Percentiles rank a stretch among this genome's conserved stretches.
Evolutionary conservation across 1,140 invertebrate genomes (phyloP).

Genomic region (Papilio glaucus): DNA sequence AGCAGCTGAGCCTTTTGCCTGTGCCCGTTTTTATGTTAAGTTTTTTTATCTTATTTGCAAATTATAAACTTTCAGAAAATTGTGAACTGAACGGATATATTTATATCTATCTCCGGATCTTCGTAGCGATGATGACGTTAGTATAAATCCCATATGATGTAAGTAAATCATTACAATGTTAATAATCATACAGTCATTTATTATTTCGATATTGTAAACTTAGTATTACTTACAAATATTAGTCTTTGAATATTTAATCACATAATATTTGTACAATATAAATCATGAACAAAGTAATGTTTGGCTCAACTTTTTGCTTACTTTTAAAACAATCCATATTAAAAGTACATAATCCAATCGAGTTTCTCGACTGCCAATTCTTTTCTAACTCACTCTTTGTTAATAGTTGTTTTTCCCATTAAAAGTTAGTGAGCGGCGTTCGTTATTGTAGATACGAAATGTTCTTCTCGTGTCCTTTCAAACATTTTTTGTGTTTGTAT

Average conservation of each 20-base stretch:
- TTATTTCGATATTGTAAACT: too few species aligned
- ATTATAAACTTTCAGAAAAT: too few species aligned
- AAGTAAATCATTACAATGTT: too few species aligned
- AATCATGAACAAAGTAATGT: not conserved
- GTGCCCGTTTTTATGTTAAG: too few species aligned
- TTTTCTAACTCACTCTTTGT: slow-evolving; percentile 50
- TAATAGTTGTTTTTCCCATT: slow-evolving; percentile 62
- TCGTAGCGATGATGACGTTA: too few species aligned
- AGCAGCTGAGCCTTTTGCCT: too few species aligned
- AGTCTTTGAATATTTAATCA: not conserved
- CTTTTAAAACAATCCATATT: slow-evolving; percentile 32
- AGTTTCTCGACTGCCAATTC: slow-evolving; percentile 29
- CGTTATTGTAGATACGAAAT: slow-evolving; percentile 48
- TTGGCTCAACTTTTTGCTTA: not conserved
- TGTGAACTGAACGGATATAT: too few species aligned
- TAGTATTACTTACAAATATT: not conserved
- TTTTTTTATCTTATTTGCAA: too few species aligned
- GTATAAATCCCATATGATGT: too few species aligned
- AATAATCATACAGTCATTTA: too few species aligned
- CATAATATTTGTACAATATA: not conserved
- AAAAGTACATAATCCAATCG: slow-evolving; percentile 36
- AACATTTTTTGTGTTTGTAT: slow-evolving; percentile 44
- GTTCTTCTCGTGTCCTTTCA: slow-evolving; percentile 42
- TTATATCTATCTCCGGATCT: too few species aligned
- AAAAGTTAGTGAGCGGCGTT: slow-evolving; percentile 53